Evolutionary conservation across 2,888 invertebrate genomes (phyloP), one percentile per base, ranked within the genome.

Genomic region (Eristalinus sepulchralis): DNA sequence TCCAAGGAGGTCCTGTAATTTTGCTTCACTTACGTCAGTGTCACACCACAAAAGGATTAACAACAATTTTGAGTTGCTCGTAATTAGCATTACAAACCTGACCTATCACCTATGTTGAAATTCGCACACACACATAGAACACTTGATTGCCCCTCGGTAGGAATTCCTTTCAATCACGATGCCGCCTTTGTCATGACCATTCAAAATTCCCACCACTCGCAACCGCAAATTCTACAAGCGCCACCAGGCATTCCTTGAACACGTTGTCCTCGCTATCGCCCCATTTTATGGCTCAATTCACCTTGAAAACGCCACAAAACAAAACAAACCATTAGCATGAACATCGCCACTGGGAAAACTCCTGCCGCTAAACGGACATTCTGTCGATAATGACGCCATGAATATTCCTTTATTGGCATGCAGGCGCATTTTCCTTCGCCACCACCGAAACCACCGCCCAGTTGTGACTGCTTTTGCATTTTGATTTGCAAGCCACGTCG

Each of bases 321-420:
- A 57, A 67, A 36, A 77, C 55, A 70, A 63, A 70, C 62, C 71
- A 55, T 75, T 63, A 53, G 63, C 63, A 47, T 77, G 33, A 36
- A 36, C 31, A 55, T 76, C 59, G 47, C 17, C 17, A 31, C 36
- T 67, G 47, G 67, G 64, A 57, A 73, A 81, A 73, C 60, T 24
- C 53, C 64, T 77, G 73, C 68, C 72, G 53, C 57, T 70, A 68
- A 82, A 77, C 81, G 72, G 82, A 82, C 77, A 85, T 68, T 59
- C 57, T 82, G 85, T 85, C 85, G 82, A 86, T 86, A 84, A 67
- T 81, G 82, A 71, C 36, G 60, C 78, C 78, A 82, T 64, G 59
- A 68, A 73, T 78, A 82, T 71, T 73, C 6, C 78, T 36, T 85
- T 70, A 81, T 85, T 82, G 81, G 72, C 75, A 72, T 64, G 67